A percentile compares a stretch with the other conserved stretches of the same genome.
These are phyloP conservation scores for Chlorops oryzae DNA, from an alignment of 1,140 invertebrate species.

Conservation along the genomic window DNA sequence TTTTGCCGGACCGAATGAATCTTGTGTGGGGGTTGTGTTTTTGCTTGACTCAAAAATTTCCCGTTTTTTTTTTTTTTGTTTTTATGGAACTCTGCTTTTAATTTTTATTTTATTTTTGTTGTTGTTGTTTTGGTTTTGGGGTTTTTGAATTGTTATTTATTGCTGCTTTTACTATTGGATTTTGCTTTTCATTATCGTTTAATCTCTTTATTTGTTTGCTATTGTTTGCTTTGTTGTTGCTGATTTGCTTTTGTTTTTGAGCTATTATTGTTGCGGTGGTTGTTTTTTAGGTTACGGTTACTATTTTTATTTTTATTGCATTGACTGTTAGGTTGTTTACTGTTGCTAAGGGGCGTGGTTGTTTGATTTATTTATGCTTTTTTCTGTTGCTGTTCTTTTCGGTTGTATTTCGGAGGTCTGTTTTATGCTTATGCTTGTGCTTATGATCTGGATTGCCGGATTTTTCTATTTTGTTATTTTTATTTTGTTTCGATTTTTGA, in stretches of 20 bases:
- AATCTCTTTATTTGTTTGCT: slow-evolving; percentile 14
- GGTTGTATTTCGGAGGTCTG: slow-evolving; percentile 5
- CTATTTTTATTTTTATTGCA: slow-evolving; percentile 10
- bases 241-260: slow-evolving; percentile 26
- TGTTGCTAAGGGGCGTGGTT: no score
- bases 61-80: slow-evolving; percentile 1
- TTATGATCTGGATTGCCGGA: no score
- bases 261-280: slow-evolving; percentile 12
- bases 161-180: slow-evolving; percentile 8
- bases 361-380: no score
- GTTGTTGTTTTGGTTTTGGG: background rate
- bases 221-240: slow-evolving; percentile 7
- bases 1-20: no score
- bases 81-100: slow-evolving; percentile 2
- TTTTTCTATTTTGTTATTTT: no score
- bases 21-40: slow-evolving; percentile 16
- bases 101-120: slow-evolving; percentile 8
- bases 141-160: slow-evolving; percentile 4
- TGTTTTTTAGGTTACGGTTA: slow-evolving; percentile 13
- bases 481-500: no score
- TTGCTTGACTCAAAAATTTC: slow-evolving; percentile 18
- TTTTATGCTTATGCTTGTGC: no score
- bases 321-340: no score
- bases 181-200: slow-evolving; percentile 30
- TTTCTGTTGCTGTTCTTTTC: background rate